These are phyloP conservation scores for Salpingus planirostris DNA, from an alignment of 2,888 invertebrate genomes.

Conservation along the genomic window DNA sequence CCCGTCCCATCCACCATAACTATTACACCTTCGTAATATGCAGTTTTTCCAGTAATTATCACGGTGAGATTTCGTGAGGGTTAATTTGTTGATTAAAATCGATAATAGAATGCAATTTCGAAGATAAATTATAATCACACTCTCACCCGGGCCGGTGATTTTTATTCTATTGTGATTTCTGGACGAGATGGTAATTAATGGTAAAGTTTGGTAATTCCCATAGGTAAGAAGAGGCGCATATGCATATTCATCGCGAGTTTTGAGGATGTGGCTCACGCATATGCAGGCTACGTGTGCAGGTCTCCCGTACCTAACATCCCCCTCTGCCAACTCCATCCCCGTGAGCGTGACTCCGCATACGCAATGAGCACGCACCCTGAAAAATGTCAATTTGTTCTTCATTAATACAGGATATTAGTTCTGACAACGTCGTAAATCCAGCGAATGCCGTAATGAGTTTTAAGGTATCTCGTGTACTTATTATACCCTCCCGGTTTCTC, in stretches of 20 bases:
- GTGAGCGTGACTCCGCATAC: slow-evolving; percentile 42
- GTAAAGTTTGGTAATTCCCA: no score
- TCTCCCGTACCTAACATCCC: slow-evolving; percentile 15
- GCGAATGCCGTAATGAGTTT: slow-evolving; percentile 22
- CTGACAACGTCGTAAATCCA: slow-evolving; percentile 36
- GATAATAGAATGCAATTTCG: slow-evolving; percentile 13
- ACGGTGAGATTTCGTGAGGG: no score
- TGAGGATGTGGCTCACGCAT: slow-evolving; percentile 32
- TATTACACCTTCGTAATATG: no score
- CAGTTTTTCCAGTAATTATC: no score
- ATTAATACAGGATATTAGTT: slow-evolving; percentile 42
- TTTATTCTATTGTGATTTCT: no score
- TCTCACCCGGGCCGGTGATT: no score
- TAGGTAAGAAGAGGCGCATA: no score
- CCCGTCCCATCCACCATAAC: no score
- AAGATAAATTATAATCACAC: slow-evolving; percentile 22
- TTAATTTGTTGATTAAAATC: slow-evolving; percentile 12
- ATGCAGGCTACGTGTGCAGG: slow-evolving; percentile 25
- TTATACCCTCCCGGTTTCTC: no score
- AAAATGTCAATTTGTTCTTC: slow-evolving; percentile 45
- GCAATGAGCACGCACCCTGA: slow-evolving; percentile 42
- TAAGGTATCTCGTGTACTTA: slow-evolving; percentile 20
- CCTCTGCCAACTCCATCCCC: slow-evolving; percentile 11
- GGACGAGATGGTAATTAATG: no score
- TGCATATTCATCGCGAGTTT: slow-evolving; percentile 24